A percentile compares a stretch with the other conserved stretches of the same genome.
These are phyloP conservation scores for Huso huso DNA, from an alignment of 2,797 vertebrate genomes.

Conservation along the genomic window DNA sequence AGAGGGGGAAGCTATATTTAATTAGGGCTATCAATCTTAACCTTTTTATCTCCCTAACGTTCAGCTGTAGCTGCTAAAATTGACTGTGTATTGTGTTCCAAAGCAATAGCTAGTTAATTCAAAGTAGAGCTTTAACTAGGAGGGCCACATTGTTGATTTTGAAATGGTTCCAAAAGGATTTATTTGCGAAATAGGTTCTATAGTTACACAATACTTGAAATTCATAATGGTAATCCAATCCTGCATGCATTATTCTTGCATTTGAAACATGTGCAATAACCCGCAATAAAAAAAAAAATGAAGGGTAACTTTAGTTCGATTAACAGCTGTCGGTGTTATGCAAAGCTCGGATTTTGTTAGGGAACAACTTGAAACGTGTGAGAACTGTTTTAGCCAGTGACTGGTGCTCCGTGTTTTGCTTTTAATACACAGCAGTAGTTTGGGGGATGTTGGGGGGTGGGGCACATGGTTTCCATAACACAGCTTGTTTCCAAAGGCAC, in stretches of 20 bases:
- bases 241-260: slow-evolving; percentile 53
- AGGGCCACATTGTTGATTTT: slow-evolving; percentile 46
- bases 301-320: slow-evolving; percentile 57
- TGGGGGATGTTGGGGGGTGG: slow-evolving; percentile 15
- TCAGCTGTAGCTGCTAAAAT: slow-evolving; percentile 57
- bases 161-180: slow-evolving; percentile 66
- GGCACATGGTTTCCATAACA: slow-evolving; percentile 22
- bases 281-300: slow-evolving; percentile 56
- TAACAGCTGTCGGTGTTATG: slow-evolving; percentile 59
- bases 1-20: slow-evolving; percentile 63
- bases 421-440: slow-evolving; percentile 43
- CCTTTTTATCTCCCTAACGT: slow-evolving; percentile 64
- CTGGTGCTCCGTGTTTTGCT: slow-evolving; percentile 31
- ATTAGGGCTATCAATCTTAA: slow-evolving; percentile 75
- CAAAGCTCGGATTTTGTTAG: slow-evolving; percentile 34
- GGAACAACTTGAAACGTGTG: slow-evolving; percentile 53
- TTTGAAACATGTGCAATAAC: slow-evolving; percentile 54
- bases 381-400: slow-evolving; percentile 32
- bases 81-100: slow-evolving; percentile 41
- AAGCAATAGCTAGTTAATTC: slow-evolving; percentile 29
- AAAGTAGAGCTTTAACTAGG: slow-evolving; percentile 42
- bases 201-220: slow-evolving; percentile 63
- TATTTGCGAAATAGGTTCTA: slow-evolving; percentile 54
- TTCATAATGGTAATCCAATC: slow-evolving; percentile 67
- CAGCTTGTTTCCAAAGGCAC: slow-evolving; percentile 53